Conservation (phyloP, 2,113 vertebrate genomes). For the Peromyscus maniculatus region DNA sequence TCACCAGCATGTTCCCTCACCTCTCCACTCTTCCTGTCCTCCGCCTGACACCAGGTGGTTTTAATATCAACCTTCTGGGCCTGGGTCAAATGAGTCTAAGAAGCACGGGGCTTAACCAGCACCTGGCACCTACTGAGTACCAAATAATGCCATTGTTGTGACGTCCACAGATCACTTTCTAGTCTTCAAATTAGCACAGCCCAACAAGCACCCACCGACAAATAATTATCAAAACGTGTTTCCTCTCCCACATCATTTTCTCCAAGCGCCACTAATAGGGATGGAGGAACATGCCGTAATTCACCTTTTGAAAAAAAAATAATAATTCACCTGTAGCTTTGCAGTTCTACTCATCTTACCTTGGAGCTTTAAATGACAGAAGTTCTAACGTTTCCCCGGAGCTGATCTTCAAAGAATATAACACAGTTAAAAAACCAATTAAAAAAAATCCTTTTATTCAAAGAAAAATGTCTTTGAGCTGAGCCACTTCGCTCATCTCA, state of each 20-base stretch:
- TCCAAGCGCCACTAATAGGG: constrained; percentile 19
- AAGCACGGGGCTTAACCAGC: neutral
- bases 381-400: constrained; percentile 48
- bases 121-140: neutral
- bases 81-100: neutral
- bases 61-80: neutral
- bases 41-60: neutral
- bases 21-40: neutral
- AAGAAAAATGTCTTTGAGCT: constrained; percentile 70
- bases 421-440: constrained; percentile 61
- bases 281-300: neutral
- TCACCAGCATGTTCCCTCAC: neutral
- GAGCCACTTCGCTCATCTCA: constrained; percentile 57
- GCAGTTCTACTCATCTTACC: constrained; percentile 38
- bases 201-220: constrained; percentile 9
- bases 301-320: constrained; percentile 8
- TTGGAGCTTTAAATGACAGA: constrained; percentile 51
- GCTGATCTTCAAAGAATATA: constrained; percentile 44
- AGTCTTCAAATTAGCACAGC: constrained; percentile 28
- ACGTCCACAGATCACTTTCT: neutral
- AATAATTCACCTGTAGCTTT: constrained; percentile 47
- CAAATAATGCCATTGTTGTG: neutral
- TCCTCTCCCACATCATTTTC: constrained; percentile 4
- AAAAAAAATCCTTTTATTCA: constrained; percentile 46
- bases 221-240: neutral